Conservation (phyloP, 2,797 vertebrate genomes). For the Staurois parvus region DNA sequence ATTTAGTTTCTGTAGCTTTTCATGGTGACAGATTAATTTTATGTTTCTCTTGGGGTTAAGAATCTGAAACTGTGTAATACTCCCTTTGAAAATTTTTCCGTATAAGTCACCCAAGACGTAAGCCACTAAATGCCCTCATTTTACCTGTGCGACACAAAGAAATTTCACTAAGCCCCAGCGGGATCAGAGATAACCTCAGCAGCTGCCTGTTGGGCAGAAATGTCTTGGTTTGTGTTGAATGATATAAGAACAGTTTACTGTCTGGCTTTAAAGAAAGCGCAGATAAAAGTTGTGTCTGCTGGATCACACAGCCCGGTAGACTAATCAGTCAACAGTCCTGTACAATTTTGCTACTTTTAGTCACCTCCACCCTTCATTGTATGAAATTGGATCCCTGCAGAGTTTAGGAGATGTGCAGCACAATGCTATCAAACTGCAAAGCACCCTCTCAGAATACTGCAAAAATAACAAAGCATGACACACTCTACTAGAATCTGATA, state of each 20-base stretch:
- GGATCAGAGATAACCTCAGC: conserved; percentile 49
- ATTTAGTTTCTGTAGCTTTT: not conserved
- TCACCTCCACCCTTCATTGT: not conserved
- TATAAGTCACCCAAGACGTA: conserved; percentile 23
- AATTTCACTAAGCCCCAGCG: conserved; percentile 9
- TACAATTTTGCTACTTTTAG: conserved; percentile 16
- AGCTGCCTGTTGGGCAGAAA: conserved; percentile 22
- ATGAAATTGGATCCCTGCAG: conserved; percentile 15
- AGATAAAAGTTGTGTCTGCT: not conserved
- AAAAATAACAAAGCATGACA: not conserved
- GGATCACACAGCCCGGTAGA: conserved; percentile 17
- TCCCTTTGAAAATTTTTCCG: not conserved
- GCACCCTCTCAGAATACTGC: not conserved
- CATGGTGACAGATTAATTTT: not conserved
- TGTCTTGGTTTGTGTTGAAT: conserved; percentile 43
- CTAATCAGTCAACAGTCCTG: conserved; percentile 32
- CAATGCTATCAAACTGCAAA: conserved; percentile 7
- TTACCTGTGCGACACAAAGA: conserved; percentile 29
- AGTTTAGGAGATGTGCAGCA: not conserved
- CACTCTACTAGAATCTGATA: not conserved
- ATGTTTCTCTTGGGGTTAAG: not conserved
- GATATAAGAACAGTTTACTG: conserved; percentile 42
- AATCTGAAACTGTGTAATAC: not conserved
- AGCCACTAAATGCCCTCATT: conserved; percentile 11
- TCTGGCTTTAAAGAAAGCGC: conserved; percentile 26